phyloP scores from a whole-genome alignment of 1,140 invertebrate species.

The Drosophila pseudoananassae region DNA sequence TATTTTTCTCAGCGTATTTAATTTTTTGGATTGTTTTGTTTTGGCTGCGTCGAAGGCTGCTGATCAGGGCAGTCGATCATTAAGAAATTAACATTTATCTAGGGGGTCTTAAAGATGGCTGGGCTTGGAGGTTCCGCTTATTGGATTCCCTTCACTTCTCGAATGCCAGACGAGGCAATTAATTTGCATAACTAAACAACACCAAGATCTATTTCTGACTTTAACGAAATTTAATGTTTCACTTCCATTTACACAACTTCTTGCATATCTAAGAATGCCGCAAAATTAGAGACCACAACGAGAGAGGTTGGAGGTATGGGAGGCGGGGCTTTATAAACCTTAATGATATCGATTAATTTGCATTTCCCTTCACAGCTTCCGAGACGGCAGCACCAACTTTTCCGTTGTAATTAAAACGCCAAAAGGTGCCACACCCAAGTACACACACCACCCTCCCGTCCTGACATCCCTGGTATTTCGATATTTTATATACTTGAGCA shows the following conservation, averaged over 20 bases:
- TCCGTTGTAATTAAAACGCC: constrained; percentile 78
- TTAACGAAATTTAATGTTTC: constrained; percentile 36
- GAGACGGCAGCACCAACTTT: constrained; percentile 51
- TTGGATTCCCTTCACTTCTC: constrained; percentile 67
- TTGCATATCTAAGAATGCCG: constrained; percentile 54
- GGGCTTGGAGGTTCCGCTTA: constrained; percentile 45
- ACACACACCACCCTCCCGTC: neutral
- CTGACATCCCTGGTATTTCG: constrained; percentile 1
- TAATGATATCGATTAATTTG: constrained; percentile 82
- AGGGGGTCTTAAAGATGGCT: constrained; percentile 14
- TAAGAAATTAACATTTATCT: constrained; percentile 71
- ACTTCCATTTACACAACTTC: constrained; percentile 21
- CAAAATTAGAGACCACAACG: constrained; percentile 13
- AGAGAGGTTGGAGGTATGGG: neutral
- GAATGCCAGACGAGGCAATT: constrained; percentile 55
- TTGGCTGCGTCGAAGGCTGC: constrained; percentile 44
- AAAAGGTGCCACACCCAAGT: constrained; percentile 76
- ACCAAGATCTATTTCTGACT: constrained; percentile 46
- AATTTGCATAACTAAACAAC: constrained; percentile 76
- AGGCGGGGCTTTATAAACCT: constrained; percentile 54
- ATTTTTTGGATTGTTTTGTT: constrained; percentile 19
- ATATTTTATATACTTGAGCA: constrained; percentile 47
- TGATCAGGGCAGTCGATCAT: constrained; percentile 61
- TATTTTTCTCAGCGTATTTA: constrained; percentile 4
- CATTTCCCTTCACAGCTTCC: constrained; percentile 53